phyloP scores from a whole-genome alignment of 37 sponge, comb jelly and placozoan species.

The Trichoplax adhaerens region DNA sequence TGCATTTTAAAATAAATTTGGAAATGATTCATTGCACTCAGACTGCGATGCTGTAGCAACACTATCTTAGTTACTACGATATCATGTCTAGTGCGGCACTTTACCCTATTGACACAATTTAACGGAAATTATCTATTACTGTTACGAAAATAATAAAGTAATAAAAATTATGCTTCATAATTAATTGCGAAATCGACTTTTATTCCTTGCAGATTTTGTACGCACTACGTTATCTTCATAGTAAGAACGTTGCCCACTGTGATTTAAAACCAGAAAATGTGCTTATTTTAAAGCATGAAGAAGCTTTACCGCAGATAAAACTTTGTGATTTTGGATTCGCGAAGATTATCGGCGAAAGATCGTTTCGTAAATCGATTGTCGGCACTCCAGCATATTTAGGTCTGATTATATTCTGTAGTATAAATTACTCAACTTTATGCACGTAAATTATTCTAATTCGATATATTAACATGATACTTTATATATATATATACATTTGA shows the following conservation, averaged over 20 bases:
- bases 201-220: slow-evolving; percentile 25
- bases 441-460: not conserved
- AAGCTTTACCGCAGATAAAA: slow-evolving; percentile 46
- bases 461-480: not conserved
- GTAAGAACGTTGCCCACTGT: slow-evolving; percentile 89
- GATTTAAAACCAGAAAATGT: slow-evolving; percentile 99
- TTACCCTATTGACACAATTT: too few relatives aligned
- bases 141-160: too few relatives aligned
- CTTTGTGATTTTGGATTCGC: slow-evolving; percentile 99
- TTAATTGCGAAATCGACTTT: too few relatives aligned
- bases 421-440: not conserved
- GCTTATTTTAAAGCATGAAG: slow-evolving; percentile 52
- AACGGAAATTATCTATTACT: too few relatives aligned
- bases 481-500: slow-evolving; percentile 1
- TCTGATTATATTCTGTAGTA: slow-evolving; percentile 7
- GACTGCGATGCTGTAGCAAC: too few relatives aligned
- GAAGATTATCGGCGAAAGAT: slow-evolving; percentile 84
- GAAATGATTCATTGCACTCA: too few relatives aligned
- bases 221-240: slow-evolving; percentile 83
- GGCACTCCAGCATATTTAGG: slow-evolving; percentile 97
- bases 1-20: too few relatives aligned
- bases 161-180: too few relatives aligned
- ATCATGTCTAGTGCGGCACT: too few relatives aligned
- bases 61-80: too few relatives aligned
- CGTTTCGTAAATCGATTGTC: slow-evolving; percentile 88